Conservation (phyloP, 64 coral and sea anemone genomes). For the Acropora yongei region DNA sequence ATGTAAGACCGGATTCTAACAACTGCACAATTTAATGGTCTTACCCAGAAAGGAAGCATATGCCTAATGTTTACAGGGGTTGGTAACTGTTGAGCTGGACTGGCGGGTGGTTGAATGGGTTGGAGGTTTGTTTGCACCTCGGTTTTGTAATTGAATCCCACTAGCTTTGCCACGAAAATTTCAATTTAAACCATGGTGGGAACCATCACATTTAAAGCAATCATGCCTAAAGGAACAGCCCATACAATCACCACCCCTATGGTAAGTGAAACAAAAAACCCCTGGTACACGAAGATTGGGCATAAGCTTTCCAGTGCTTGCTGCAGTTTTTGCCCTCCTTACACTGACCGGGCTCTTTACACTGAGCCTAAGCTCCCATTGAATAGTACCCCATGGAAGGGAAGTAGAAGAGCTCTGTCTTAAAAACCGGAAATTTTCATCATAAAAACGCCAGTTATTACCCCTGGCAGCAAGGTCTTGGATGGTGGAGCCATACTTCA, state of each 20-base stretch:
- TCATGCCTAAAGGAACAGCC: constrained; percentile 54
- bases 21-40: constrained; percentile 38
- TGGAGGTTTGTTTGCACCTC: constrained; percentile 9
- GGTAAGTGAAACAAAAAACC: constrained; percentile 52
- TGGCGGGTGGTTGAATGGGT: neutral
- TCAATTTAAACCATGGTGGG: constrained; percentile 23
- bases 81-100: constrained; percentile 31
- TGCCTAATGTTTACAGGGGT: constrained; percentile 17
- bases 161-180: constrained; percentile 42
- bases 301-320: neutral
- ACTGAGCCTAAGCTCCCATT: constrained; percentile 51
- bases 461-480: too few species aligned
- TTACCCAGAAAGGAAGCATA: constrained; percentile 30
- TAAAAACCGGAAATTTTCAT: too few species aligned
- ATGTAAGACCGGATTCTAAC: constrained; percentile 26
- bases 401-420: too few species aligned
- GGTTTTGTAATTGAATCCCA: constrained; percentile 10
- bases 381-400: neutral
- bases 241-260: constrained; percentile 57
- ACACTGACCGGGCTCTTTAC: neutral
- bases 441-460: too few species aligned
- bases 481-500: too few species aligned
- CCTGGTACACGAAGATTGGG: constrained; percentile 16
- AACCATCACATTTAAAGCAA: constrained; percentile 53
- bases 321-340: neutral